phyloP scores from a whole-genome alignment of 2,113 vertebrate species.

The Petrocephalus zakoni region DNA sequence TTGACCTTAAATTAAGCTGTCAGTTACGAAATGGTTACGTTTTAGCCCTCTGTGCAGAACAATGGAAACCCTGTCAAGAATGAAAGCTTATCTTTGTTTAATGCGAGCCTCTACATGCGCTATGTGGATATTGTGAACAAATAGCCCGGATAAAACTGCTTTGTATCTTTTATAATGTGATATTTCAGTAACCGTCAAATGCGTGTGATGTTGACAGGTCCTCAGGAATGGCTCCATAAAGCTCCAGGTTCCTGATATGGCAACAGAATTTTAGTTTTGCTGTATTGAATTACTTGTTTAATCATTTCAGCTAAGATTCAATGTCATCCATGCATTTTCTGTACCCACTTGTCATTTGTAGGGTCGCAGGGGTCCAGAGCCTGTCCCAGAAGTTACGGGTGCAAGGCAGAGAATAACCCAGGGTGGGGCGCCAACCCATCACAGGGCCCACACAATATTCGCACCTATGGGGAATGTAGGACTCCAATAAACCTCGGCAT shows the following conservation, averaged over 20 bases:
- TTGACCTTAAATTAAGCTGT: conserved; percentile 16
- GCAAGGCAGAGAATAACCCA: neutral
- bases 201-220: neutral
- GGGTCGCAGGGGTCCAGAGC: neutral
- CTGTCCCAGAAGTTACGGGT: neutral
- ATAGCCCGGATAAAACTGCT: neutral
- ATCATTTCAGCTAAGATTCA: neutral
- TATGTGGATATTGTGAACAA: conserved; percentile 10
- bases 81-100: conserved; percentile 4
- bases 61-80: neutral
- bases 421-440: neutral
- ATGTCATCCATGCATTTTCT: neutral
- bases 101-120: neutral
- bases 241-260: neutral
- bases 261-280: neutral
- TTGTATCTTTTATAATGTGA: neutral
- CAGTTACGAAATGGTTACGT: conserved; percentile 6
- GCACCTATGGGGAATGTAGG: neutral
- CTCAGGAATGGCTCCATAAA: neutral
- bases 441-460: neutral
- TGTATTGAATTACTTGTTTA: neutral
- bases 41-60: neutral
- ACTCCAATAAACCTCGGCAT: neutral
- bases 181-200: neutral
- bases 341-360: neutral